Conservation (phyloP, 2,888 invertebrate species). For the Spatulosminthurus flaviceps region DNA sequence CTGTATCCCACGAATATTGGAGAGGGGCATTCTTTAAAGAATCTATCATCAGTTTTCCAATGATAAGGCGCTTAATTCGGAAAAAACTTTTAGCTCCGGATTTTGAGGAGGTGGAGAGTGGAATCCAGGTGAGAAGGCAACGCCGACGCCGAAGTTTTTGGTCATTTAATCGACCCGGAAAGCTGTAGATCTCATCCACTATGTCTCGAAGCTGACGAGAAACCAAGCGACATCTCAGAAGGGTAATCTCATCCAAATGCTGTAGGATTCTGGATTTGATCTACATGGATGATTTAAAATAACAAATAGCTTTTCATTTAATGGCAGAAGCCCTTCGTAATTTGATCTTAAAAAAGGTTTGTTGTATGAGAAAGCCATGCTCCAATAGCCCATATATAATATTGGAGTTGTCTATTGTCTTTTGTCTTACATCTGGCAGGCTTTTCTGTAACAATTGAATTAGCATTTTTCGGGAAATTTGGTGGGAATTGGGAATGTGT, state of each 20-base stretch:
- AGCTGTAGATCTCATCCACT: neutral
- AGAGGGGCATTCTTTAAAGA: neutral
- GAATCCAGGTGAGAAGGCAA: neutral
- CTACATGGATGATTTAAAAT: neutral
- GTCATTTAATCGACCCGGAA: constrained; percentile 15
- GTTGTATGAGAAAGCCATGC: too few species aligned
- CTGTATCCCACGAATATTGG: neutral
- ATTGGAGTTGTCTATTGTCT: too few species aligned
- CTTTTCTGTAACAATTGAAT: too few species aligned
- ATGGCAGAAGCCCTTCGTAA: too few species aligned
- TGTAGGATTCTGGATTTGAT: constrained; percentile 24
- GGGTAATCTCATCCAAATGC: neutral
- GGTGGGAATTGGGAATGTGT: too few species aligned
- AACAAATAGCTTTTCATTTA: too few species aligned
- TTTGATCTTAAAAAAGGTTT: too few species aligned
- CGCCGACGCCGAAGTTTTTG: constrained; percentile 14
- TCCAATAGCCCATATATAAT: too few species aligned
- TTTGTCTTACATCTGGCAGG: too few species aligned
- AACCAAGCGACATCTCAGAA: constrained; percentile 25
- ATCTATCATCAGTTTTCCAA: constrained; percentile 36
- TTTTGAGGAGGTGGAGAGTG: neutral
- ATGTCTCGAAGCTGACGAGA: neutral
- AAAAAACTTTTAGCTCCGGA: neutral
- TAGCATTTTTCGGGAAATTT: too few species aligned
- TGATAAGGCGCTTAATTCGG: constrained; percentile 16